phyloP scores from a whole-genome alignment of 53 echinoderm and acorn worm genomes.

The Antedon mediterranea region DNA sequence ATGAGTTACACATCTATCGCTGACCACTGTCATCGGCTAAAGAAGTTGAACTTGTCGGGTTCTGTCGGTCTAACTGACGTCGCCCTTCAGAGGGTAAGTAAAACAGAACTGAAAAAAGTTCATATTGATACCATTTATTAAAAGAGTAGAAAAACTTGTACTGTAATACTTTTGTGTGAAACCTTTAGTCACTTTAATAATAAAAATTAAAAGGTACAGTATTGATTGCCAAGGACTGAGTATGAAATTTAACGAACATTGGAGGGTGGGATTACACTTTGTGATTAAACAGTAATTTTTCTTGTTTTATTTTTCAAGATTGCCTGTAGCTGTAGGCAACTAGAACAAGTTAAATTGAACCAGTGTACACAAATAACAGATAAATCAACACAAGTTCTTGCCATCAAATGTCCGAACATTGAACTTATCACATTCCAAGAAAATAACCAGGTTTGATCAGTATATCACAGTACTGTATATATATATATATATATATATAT shows the following conservation, averaged over 20 bases:
- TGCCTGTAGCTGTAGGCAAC: conserved; percentile 10
- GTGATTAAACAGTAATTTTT: background rate
- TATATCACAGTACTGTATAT: background rate
- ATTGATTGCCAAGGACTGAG: too few relatives aligned
- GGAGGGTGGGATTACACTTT: too few relatives aligned
- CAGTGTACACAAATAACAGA: conserved; percentile 29
- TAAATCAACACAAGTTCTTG: conserved; percentile 8
- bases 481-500: too few relatives aligned
- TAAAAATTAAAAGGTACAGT: too few relatives aligned
- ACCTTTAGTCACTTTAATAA: too few relatives aligned
- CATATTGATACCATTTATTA: too few relatives aligned
- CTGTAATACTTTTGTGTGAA: too few relatives aligned
- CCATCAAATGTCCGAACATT: conserved; percentile 4
- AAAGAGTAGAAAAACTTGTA: too few relatives aligned
- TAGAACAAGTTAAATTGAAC: conserved; percentile 28
- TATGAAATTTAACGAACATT: too few relatives aligned
- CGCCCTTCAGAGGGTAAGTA: conserved; percentile 25
- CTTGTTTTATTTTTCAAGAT: conserved; percentile 18
- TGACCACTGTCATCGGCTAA: conserved; percentile 19
- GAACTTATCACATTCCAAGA: conserved; percentile 26
- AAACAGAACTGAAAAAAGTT: background rate
- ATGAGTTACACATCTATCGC: conserved; percentile 16
- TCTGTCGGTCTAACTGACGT: conserved; percentile 21
- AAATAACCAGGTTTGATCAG: conserved; percentile 24
- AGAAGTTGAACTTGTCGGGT: conserved; percentile 18